These are phyloP conservation scores for Lepidostoma basale DNA, from an alignment of 1,140 invertebrate genomes.

Conservation along the genomic window DNA sequence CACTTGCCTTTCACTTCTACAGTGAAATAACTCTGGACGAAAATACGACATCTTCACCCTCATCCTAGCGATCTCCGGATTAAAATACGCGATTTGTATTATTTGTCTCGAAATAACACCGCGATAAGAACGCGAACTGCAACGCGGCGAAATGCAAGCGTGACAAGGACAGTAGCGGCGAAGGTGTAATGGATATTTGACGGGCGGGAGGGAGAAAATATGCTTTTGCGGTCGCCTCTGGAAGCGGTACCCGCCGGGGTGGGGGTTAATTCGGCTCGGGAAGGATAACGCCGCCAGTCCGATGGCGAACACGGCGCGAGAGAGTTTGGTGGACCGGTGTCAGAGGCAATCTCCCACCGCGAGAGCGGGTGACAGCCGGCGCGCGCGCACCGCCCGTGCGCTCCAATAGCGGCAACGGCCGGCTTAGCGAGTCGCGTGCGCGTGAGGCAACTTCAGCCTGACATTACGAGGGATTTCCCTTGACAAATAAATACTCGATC, in stretches of 20 bases:
- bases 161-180: neutral
- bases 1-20: too few species aligned
- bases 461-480: too few species aligned
- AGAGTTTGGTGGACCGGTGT: conserved; percentile 17
- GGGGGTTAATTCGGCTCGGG: conserved; percentile 29
- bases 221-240: conserved; percentile 20
- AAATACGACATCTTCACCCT: neutral
- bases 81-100: conserved; percentile 30
- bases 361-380: neutral
- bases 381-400: neutral
- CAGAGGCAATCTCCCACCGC: conserved; percentile 3
- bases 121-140: conserved; percentile 34
- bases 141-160: conserved; percentile 21
- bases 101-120: conserved; percentile 21
- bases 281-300: conserved; percentile 36
- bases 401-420: neutral
- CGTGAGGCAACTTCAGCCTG: too few species aligned
- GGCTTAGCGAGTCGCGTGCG: neutral
- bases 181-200: conserved; percentile 2
- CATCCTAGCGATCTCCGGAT: conserved; percentile 3
- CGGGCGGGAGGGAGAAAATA: conserved; percentile 15
- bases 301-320: conserved; percentile 38
- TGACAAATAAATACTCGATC: too few species aligned
- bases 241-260: conserved; percentile 15
- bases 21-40: too few species aligned